These are phyloP conservation scores for Girardinus metallicus DNA, from an alignment of 2,797 vertebrate species.

Conservation along the genomic window DNA sequence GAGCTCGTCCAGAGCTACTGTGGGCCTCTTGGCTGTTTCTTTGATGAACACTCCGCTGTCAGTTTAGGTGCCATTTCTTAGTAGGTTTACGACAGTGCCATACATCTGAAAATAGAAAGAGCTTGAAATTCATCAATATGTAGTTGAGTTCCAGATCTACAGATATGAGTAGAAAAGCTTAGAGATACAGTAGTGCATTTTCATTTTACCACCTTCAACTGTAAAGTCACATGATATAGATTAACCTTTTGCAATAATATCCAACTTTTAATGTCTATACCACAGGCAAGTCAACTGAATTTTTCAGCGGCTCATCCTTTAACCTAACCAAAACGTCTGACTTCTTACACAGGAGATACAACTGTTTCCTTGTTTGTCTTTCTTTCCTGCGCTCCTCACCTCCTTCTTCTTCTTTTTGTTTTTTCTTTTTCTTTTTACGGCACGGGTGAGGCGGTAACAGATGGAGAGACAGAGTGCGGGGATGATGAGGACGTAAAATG, in stretches of 20 bases:
- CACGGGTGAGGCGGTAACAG: constrained; percentile 78
- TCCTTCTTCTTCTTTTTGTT: constrained; percentile 9
- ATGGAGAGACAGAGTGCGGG: constrained; percentile 84
- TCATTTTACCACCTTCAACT: background rate
- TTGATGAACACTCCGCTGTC: background rate
- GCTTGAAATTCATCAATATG: no score
- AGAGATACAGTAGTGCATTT: background rate
- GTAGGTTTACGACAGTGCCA: background rate
- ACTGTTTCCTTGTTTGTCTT: constrained; percentile 26
- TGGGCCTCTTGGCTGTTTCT: background rate
- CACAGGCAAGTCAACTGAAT: background rate
- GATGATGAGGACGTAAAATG: constrained; percentile 88
- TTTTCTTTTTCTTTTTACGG: constrained; percentile 42
- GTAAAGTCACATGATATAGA: background rate
- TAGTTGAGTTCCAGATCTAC: background rate
- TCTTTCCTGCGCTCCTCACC: constrained; percentile 29
- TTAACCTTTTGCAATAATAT: background rate
- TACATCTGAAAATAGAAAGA: background rate
- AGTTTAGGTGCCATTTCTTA: background rate
- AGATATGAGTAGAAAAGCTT: background rate
- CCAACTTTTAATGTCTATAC: background rate
- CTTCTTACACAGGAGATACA: constrained; percentile 25
- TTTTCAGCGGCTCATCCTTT: constrained; percentile 15
- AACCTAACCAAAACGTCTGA: constrained; percentile 39
- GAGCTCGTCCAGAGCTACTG: background rate